Evolutionary conservation across 1,140 invertebrate genomes (phyloP).

Genomic region (Drosophila parvula): DNA sequence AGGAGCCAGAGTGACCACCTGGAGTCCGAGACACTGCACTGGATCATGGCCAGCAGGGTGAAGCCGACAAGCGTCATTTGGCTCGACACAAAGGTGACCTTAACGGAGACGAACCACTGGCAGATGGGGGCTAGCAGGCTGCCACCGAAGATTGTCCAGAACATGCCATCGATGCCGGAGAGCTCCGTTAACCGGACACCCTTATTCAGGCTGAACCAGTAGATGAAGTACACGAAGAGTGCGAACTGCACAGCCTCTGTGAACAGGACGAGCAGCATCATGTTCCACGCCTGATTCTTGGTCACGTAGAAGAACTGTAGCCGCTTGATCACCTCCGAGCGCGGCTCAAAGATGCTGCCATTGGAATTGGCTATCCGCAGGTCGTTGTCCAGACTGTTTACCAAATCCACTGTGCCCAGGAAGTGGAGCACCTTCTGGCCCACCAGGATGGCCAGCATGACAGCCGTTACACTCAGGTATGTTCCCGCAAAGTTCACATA

Average conservation of each 20-base stretch:
- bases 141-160: constrained; percentile 74
- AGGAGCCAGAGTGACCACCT: constrained; percentile 70
- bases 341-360: constrained; percentile 71
- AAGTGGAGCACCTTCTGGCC: constrained; percentile 73
- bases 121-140: constrained; percentile 48
- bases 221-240: constrained; percentile 73
- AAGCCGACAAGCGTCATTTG: constrained; percentile 59
- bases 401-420: constrained; percentile 67
- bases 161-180: constrained; percentile 63
- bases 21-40: constrained; percentile 57
- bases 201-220: constrained; percentile 74
- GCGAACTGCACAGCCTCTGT: constrained; percentile 76
- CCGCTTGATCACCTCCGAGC: constrained; percentile 70
- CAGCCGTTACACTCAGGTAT: constrained; percentile 65
- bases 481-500: constrained; percentile 76
- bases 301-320: constrained; percentile 81
- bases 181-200: constrained; percentile 58
- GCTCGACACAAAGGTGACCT: constrained; percentile 69
- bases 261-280: constrained; percentile 70
- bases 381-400: constrained; percentile 77
- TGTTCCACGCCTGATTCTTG: constrained; percentile 77
- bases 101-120: constrained; percentile 64
- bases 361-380: constrained; percentile 76
- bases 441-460: constrained; percentile 61
- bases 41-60: constrained; percentile 72